Conservation (phyloP, 2,888 invertebrate genomes). For the Mantis religiosa region DNA sequence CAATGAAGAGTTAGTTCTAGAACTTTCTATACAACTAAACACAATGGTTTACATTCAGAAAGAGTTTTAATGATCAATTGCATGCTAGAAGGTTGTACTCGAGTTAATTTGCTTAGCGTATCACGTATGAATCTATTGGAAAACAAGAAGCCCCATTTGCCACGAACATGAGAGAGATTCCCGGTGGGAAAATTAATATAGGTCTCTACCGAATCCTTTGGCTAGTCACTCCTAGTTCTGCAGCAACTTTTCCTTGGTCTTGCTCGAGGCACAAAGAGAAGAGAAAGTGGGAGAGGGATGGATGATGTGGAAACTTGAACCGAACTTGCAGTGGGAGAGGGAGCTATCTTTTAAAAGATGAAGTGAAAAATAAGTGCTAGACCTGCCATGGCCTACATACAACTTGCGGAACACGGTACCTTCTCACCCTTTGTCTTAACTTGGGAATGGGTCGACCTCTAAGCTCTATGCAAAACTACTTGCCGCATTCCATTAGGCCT, state of each 20-base stretch:
- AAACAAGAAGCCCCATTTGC: not conserved
- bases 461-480: not conserved
- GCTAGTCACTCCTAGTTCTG: not conserved
- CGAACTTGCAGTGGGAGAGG: not conserved
- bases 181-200: not conserved
- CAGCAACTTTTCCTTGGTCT: not conserved
- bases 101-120: not conserved
- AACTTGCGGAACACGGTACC: not conserved
- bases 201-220: not conserved
- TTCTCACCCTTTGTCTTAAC: not conserved
- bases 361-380: not conserved
- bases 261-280: not conserved
- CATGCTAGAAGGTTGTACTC: too few relatives aligned
- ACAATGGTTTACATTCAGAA: too few relatives aligned
- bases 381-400: not conserved
- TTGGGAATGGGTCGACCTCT: not conserved
- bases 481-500: not conserved
- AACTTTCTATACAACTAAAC: too few relatives aligned
- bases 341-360: not conserved
- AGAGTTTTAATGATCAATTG: too few relatives aligned
- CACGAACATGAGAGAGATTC: not conserved
- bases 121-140: not conserved
- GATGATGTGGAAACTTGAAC: not conserved
- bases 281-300: not conserved
- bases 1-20: too few relatives aligned